phyloP scores from a whole-genome alignment of 2,888 invertebrate genomes.

The Scelioninae gen. 1 region DNA sequence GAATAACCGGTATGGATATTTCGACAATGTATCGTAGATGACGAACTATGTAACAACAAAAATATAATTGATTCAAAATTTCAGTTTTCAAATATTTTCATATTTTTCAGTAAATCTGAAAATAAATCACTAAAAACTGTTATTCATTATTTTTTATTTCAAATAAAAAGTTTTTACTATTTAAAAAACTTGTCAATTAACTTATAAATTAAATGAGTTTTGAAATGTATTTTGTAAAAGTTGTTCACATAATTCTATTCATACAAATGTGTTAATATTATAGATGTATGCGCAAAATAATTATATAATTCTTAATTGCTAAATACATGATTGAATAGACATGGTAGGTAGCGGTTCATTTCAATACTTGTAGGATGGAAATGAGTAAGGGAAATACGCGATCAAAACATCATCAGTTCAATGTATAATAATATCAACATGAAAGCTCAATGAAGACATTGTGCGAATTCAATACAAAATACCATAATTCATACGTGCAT shows the following conservation, averaged over 20 bases:
- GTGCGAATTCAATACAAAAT: conserved; percentile 51
- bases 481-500: conserved; percentile 34
- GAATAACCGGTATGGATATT: conserved; percentile 66
- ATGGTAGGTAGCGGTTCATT: conserved; percentile 49
- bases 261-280: no score
- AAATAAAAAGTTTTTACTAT: no score
- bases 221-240: no score
- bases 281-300: not conserved
- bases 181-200: no score
- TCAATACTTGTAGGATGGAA: conserved; percentile 72
- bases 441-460: conserved; percentile 66
- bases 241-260: no score
- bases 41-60: conserved; percentile 16
- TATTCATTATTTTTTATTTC: no score
- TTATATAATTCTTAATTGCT: conserved; percentile 19
- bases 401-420: conserved; percentile 79
- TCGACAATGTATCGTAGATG: conserved; percentile 50
- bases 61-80: conserved; percentile 44
- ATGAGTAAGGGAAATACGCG: conserved; percentile 72
- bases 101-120: not conserved
- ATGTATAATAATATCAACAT: conserved; percentile 77
- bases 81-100: conserved; percentile 1
- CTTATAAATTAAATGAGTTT: no score
- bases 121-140: no score
- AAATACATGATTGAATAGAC: conserved; percentile 53